These are phyloP conservation scores for Xenopus laevis DNA, from an alignment of 2,113 vertebrate genomes.

Conservation along the genomic window DNA sequence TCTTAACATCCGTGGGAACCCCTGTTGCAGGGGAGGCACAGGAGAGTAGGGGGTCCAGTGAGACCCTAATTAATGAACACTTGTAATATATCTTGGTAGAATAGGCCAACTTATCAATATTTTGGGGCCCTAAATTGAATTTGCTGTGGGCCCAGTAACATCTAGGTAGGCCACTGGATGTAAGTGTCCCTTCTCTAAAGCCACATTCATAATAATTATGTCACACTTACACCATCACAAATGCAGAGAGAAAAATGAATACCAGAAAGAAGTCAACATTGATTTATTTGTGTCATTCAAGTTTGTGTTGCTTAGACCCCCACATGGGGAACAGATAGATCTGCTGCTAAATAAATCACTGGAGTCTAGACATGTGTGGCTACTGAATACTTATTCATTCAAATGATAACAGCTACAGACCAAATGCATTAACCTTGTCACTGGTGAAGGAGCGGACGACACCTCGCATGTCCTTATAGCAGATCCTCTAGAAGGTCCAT, in stretches of 20 bases:
- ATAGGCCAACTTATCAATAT: too few species aligned
- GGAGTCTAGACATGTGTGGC: constrained; percentile 16
- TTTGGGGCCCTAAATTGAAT: too few species aligned
- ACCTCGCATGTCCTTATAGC: background rate
- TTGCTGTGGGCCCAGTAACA: too few species aligned
- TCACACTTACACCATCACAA: too few species aligned
- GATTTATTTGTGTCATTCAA: background rate
- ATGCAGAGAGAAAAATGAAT: background rate
- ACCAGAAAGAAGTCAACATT: background rate
- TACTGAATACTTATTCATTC: constrained; percentile 28
- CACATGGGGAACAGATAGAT: background rate
- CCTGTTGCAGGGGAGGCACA: too few species aligned
- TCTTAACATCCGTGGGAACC: too few species aligned
- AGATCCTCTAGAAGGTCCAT: background rate
- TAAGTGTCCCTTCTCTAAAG: too few species aligned
- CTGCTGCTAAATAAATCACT: constrained; percentile 13
- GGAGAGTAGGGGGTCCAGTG: too few species aligned
- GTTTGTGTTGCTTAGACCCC: background rate
- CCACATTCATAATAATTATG: too few species aligned
- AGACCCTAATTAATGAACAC: too few species aligned
- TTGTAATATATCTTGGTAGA: too few species aligned
- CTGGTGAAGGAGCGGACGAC: background rate
- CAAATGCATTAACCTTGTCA: constrained; percentile 24
- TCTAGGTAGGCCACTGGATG: too few species aligned
- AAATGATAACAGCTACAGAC: constrained; percentile 10